phyloP scores from a whole-genome alignment of 2,888 invertebrate genomes.

The Clunio marinus region DNA sequence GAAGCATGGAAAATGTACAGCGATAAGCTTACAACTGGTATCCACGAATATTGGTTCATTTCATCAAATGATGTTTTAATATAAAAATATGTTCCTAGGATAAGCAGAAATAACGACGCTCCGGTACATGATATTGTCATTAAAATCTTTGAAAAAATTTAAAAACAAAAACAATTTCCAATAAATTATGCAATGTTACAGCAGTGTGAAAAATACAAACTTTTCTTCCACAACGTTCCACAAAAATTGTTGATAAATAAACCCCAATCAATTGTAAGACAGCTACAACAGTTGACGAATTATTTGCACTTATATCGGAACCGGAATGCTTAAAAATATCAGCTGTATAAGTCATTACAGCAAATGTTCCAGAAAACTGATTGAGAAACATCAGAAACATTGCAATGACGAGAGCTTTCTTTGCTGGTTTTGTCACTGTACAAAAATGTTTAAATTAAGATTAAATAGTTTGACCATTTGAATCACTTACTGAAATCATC shows the following conservation, averaged over 20 bases:
- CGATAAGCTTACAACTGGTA: conserved; percentile 41
- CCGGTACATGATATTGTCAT: conserved; percentile 36
- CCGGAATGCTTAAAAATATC: conserved; percentile 41
- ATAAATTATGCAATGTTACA: no score
- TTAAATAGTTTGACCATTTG: conserved; percentile 1
- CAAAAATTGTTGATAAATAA: conserved; percentile 40
- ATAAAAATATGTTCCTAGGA: neutral
- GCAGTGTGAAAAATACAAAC: no score
- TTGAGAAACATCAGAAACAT: conserved; percentile 40
- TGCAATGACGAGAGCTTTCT: conserved; percentile 28
- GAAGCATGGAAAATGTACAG: conserved; percentile 40
- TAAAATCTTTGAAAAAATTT: neutral
- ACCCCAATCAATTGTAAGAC: conserved; percentile 41
- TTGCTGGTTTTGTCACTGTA: conserved; percentile 38
- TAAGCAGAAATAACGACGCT: neutral
- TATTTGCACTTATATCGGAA: conserved; percentile 40
- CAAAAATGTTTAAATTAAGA: no score
- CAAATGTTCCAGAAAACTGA: conserved; percentile 41
- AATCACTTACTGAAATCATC: conserved; percentile 40
- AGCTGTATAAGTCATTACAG: conserved; percentile 41
- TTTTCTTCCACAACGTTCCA: conserved; percentile 41
- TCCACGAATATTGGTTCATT: conserved; percentile 36
- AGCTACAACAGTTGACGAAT: conserved; percentile 40
- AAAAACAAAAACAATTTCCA: no score
- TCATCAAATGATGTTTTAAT: neutral